Percentiles rank a stretch among this genome's conserved stretches.
Evolutionary conservation across 2,888 invertebrate species (phyloP).

Genomic region (Microchrysa polita): DNA sequence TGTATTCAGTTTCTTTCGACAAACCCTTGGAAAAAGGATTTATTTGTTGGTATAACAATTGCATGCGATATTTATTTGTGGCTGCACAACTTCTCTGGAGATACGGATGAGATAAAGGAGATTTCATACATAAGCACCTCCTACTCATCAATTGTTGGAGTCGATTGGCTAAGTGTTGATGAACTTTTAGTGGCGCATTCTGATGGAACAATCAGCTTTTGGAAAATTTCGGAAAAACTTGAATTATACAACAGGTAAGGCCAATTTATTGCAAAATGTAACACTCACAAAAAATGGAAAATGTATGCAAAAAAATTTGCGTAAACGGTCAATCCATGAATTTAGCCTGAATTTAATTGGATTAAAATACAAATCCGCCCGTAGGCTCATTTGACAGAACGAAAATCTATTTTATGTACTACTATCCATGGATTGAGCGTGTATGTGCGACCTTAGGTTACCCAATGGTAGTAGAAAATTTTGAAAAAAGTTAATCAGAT

Average conservation of each 20-base stretch:
- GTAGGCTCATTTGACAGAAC: no score
- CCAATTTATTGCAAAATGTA: no score
- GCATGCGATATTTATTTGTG: constrained; percentile 62
- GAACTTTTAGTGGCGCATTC: constrained; percentile 58
- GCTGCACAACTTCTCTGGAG: constrained; percentile 54
- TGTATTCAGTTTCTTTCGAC: constrained; percentile 59
- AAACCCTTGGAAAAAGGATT: constrained; percentile 59
- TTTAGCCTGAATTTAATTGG: no score
- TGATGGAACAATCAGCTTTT: constrained; percentile 59
- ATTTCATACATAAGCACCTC: constrained; percentile 55
- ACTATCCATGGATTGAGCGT: no score
- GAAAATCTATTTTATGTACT: no score
- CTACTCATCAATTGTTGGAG: constrained; percentile 58
- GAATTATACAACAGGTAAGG: constrained; percentile 57
- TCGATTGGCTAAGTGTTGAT: constrained; percentile 59
- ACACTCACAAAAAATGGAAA: no score
- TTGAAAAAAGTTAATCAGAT: no score
- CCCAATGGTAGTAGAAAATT: no score
- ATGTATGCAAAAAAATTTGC: no score
- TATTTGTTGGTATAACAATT: constrained; percentile 61
- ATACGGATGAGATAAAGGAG: constrained; percentile 55
- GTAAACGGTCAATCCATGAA: no score
- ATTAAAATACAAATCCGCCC: no score
- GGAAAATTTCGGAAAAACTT: constrained; percentile 57
- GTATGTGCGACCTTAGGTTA: no score